Evolutionary conservation across 2,888 invertebrate species (phyloP), one percentile per base, ranked within the genome.

Genomic region (Allacma fusca): DNA sequence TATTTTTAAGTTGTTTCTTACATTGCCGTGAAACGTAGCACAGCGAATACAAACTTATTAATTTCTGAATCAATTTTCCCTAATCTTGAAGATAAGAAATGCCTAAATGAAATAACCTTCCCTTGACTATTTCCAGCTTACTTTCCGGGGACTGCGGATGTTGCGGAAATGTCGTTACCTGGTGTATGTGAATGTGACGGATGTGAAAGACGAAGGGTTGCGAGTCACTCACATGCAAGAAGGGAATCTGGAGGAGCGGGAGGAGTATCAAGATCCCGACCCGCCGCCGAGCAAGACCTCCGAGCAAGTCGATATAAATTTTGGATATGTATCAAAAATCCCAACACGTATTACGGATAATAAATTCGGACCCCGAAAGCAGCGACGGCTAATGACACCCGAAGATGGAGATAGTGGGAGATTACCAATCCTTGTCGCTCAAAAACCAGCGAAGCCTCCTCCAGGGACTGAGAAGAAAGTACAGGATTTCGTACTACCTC

Each of bases 131-230:
- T 50, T 28, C 9, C 70, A 76, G 76, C 44, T 76, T 1, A 57
- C 57, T 16, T 16, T 68, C 7, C 5, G 34, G 0, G 76, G 68
- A 0, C 69, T 76, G 2, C n/a, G 76, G 4, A 23, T 57, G 1
- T 23, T 76, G 0, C 43, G 50, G n/a, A n/a, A n/a, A 4, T 76
- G 76, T 28, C 68, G 59, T 1, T 76, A 68, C 76, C 68, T 76
- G 13, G 76, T 76, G 7, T 59, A 76, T 21, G 76, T 76, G 2
- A 68, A 40, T 29, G 69, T 76, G 5, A 76, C 76, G 9, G 68
- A 76, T 16, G 76, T 68, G 1, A 50, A 69, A 19, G 19, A 43
- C 13, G 29, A 50, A 13, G 50, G 50, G 16, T 50, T 50, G 34
- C 4, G 34, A 34, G 9, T 34, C 4, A 34, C 34, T 4, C 34